Evolutionary conservation across 2,113 vertebrate genomes (phyloP), one percentile per base, ranked within the genome.

Genomic region (Lonchura striata): DNA sequence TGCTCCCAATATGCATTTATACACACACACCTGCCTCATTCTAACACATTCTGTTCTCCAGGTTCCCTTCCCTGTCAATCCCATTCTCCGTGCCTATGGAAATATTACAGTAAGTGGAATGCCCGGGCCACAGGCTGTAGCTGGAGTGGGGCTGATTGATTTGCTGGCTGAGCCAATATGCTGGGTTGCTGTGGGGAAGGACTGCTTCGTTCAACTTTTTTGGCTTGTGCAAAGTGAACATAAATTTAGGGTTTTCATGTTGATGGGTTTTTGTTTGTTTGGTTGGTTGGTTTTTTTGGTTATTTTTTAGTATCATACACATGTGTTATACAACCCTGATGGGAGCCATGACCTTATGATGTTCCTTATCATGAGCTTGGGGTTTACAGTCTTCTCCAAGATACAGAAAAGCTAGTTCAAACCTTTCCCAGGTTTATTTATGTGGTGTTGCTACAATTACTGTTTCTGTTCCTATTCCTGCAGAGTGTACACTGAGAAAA

Each of bases 61-160:
- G 99, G 97, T 99, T 93, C 98, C 98, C 78, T 98, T 97, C 74
- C 98, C 98, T 4, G 96, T 97, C 71, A 99, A 99, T 82, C 99
- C 99, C 6, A 98, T 99, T 78, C 98, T 99, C 3, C 94, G 97
- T 92, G 99, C 99, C 49, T 98, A 98, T 82, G 99, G 99, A 92
- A 99, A 98, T 61, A 94, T 99, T 61, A 98, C 98, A 4, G 99
- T 99, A 96, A 99, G 99, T 98, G 74, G 20, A 60, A 49, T n/a
- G n/a, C 16, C 28, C 35, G 17, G 42, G 56, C 35, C 37, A 24
- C 16, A 22, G 56, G 22, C 47, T 39, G 28, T 35, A 77, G 0
- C 31, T 72, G 79, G 24, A 37, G n/a, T 28, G 49, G 57, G 47
- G 22, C 49, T 85, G 75, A 13, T 56, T 57, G 33, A 17, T 85